Percentiles rank a stretch among this genome's conserved stretches.
Conservation (phyloP, 2,888 invertebrate genomes). For the Acronicta psi region DNA sequence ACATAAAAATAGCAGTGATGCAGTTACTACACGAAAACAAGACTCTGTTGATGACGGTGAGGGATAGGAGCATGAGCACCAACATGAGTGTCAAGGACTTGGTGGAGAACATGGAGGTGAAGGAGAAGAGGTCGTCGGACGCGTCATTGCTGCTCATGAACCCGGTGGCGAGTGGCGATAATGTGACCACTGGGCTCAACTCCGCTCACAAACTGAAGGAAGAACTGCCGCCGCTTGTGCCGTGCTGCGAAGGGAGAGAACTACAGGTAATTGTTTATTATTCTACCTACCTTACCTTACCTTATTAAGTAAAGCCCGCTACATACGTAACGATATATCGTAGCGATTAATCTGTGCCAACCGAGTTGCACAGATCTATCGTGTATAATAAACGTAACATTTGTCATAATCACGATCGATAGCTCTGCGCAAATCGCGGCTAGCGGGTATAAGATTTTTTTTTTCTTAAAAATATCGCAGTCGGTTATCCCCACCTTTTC, state of each 20-base stretch:
- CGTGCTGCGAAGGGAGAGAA: conserved; percentile 84
- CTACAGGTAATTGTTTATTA: conserved; percentile 66
- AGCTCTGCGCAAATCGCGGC: too few relatives aligned
- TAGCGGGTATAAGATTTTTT: too few relatives aligned
- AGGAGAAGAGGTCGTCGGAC: conserved; percentile 78
- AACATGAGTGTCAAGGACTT: conserved; percentile 51
- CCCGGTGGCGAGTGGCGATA: conserved; percentile 85
- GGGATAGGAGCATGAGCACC: conserved; percentile 66
- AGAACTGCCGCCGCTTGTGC: conserved; percentile 78
- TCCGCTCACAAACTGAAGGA: conserved; percentile 78
- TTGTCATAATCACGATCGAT: too few relatives aligned
- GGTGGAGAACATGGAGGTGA: conserved; percentile 74
- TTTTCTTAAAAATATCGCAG: too few relatives aligned
- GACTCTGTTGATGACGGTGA: conserved; percentile 61
- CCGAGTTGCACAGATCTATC: too few relatives aligned
- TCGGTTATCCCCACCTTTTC: too few relatives aligned
- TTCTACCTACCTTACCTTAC: too few relatives aligned
- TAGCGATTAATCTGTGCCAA: too few relatives aligned
- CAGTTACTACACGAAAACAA: conserved; percentile 78
- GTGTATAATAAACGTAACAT: too few relatives aligned
- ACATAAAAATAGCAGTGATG: conserved; percentile 66
- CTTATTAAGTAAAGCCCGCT: too few relatives aligned
- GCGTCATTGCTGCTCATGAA: conserved; percentile 78
- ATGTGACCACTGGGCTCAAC: conserved; percentile 74
- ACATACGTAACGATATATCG: too few relatives aligned